Base-by-base conservation (phyloP, 1,140 invertebrate species). In the Eupeodes corollae region DNA sequence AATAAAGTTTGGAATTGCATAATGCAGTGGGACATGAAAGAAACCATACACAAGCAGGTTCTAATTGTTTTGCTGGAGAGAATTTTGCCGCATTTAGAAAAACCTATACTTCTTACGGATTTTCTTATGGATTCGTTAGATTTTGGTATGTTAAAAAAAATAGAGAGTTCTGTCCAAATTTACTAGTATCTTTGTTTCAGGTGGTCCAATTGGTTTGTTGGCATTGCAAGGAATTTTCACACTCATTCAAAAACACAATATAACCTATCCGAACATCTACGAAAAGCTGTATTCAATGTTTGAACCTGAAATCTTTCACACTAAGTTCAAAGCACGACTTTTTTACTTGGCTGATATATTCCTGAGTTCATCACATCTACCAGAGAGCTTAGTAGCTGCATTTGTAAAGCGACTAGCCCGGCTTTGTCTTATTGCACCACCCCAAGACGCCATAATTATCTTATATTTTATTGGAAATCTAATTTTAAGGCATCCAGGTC, bases 181-280 rank as follows among this genome's bases (percentile, higher is more conserved):
- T 44, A 26, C 8, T 26, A 15, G 9, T 41, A 15, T 34, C 3
- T 44, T 44, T 54, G 43, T 50, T 56, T 61, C 59, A 87, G 85
- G 89, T 62, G 92, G 92, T 18, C 78, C 87, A 2, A 80, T 91
- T 40, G 85, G 86, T 60, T 73, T 98, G 52, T 71, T 98, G 34
- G 88, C 92, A 10, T 71, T 98, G n/a, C 91, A 95, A 69, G 92
- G 92, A 11, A 79, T 98, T 13, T 92, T 94, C 62, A 79, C 84
- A 37, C 71, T 98, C 32, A 91, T 98, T 48, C 82, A 87, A 45
- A 83, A 86, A 51, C 83, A 95, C 64, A 95, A 98, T 70, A 78
- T 98, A 68, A 88, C 95, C 62, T 96, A 96, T 70, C 92, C 93
- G 5, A 85, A 96, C 68, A 91, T 98, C 60, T 98, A 92, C 67